Evolutionary conservation across 2,888 invertebrate species (phyloP).

Genomic region (Melanostoma scalare): DNA sequence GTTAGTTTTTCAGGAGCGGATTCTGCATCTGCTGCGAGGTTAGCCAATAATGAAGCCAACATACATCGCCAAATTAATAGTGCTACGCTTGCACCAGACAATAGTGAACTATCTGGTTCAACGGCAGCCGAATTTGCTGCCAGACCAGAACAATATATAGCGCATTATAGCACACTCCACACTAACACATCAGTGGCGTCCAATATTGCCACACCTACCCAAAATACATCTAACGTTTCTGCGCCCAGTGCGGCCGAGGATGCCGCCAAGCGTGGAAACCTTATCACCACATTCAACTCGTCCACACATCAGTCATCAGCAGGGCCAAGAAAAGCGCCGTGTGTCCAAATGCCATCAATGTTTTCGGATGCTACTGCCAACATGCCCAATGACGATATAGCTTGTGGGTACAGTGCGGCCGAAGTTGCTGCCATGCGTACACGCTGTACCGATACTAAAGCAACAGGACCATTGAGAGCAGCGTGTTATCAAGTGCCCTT

Average conservation of each 20-base stretch:
- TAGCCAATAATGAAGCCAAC: not conserved
- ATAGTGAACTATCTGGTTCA: not conserved
- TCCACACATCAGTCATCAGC: not conserved
- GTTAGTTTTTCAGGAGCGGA: slow-evolving; percentile 6
- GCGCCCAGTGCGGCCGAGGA: not conserved
- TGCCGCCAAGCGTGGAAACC: not conserved
- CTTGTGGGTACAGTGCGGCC: too few species aligned
- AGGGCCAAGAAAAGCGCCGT: not conserved
- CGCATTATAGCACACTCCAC: not conserved
- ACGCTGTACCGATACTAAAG: too few species aligned
- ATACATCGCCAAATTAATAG: slow-evolving; percentile 13
- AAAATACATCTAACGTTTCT: not conserved
- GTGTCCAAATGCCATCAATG: not conserved
- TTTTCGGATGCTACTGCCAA: not conserved
- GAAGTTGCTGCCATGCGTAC: too few species aligned
- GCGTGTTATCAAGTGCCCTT: too few species aligned
- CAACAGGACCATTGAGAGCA: too few species aligned
- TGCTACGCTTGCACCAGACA: not conserved
- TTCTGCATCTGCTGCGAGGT: slow-evolving; percentile 8
- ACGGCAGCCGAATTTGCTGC: slow-evolving; percentile 10
- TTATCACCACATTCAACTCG: not conserved
- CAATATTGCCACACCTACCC: not conserved
- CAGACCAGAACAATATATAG: not conserved
- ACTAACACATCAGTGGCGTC: not conserved
- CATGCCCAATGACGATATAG: too few species aligned